Base-by-base conservation (phyloP, 2,113 vertebrate genomes). In the Electrona antarctica region DNA sequence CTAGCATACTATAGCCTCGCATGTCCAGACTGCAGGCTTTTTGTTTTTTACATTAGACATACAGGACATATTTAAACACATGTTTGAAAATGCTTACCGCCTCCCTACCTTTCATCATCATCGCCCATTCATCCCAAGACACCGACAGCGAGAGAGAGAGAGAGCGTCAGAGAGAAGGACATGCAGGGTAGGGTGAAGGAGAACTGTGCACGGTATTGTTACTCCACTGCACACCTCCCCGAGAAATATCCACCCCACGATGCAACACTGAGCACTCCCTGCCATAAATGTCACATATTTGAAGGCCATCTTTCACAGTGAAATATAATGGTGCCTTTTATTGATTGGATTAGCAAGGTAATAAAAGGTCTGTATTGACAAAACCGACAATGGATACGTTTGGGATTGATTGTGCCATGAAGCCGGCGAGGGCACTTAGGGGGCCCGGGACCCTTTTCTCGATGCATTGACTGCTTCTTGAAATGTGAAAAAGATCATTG, bases 281-380 rank as follows among this genome's bases (percentile, higher is more conserved):
- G 51, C 51, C 78, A 74, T 68, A 87, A 80, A 85, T 71, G 67
- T 77, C 68, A 79, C 52, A 74, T 78, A 73, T 72, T 69, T 64
- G 67, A 49, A 74, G 62, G 73, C 71, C 65, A 79, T 85, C 73
- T 81, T 86, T 85, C 71, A 81, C 71, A 46, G 65, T 86, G 82
- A 90, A 89, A 84, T 81, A 81, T 80, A 77, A 88, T 29, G 21
- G 58, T 52, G 57, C 51, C 74, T 21, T 82, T 65, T 50, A 88
- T 77, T 1, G 84, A 91, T 89, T 74, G 75, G 79, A 91, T 89
- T 83, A 84, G 79, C 69, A 41, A 69, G 71, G 80, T 85, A 86
- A 90, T 91, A 88, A 88, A 90, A 81, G 76, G 64, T 68, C 59
- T 41, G 74, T 88, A 91, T 89, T 85, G 87, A 89, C 85, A 78